These are phyloP conservation scores for Phyto melanocephala DNA, from an alignment of 2,888 invertebrate species.

Conservation along the genomic window DNA sequence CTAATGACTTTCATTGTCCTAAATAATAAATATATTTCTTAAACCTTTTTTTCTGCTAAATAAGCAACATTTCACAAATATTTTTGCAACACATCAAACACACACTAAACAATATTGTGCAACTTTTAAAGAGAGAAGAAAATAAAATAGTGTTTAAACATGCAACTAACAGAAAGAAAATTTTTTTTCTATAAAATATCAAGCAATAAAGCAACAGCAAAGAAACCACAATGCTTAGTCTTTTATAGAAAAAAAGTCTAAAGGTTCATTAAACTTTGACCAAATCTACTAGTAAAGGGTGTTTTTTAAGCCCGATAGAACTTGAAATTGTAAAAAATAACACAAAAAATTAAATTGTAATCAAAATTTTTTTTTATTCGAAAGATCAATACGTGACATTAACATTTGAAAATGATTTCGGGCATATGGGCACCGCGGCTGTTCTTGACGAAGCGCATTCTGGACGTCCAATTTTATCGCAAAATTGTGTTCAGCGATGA, in stretches of 20 bases:
- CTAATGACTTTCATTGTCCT: not conserved
- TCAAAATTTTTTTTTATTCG: too few species aligned
- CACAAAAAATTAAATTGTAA: too few species aligned
- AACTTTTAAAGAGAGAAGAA: not conserved
- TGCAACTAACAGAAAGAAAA: not conserved
- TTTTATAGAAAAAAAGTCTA: not conserved
- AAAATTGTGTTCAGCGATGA: too few species aligned
- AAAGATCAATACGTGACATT: too few species aligned
- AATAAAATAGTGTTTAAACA: not conserved
- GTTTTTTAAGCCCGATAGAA: too few species aligned
- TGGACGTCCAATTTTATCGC: too few species aligned
- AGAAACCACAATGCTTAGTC: slow-evolving; percentile 19
- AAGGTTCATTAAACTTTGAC: slow-evolving; percentile 64
- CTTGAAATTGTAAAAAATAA: too few species aligned
- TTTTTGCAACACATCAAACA: not conserved
- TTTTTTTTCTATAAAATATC: not conserved
- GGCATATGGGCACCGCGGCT: too few species aligned
- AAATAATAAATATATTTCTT: too few species aligned
- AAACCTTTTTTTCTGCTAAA: not conserved
- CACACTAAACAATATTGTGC: too few species aligned
- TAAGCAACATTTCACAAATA: not conserved
- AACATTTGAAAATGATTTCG: too few species aligned
- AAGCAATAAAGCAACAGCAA: not conserved
- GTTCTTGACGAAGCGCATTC: too few species aligned
- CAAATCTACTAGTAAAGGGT: slow-evolving; percentile 57